Evolutionary conservation across 2,797 vertebrate species (phyloP), one percentile per base, ranked within the genome.

Genomic region (Anableps anableps): DNA sequence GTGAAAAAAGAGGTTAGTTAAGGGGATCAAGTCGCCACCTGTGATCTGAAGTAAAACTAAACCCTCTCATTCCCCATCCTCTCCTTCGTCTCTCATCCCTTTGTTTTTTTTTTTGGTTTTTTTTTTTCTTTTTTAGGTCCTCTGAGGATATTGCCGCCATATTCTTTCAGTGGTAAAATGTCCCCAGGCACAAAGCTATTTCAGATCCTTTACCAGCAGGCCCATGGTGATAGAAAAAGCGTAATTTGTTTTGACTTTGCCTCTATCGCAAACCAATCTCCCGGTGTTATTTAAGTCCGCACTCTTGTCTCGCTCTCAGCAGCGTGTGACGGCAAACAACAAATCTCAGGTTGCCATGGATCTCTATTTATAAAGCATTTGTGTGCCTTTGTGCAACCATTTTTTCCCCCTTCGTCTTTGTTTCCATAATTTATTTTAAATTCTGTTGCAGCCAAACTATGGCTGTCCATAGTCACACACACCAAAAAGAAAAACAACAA

Each of bases 201-300:
- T 94, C 93, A 93, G 92, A 90, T 93, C 91, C 92, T 94, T 94
- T 93, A 94, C 89, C 90, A 83, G 92, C 88, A 84, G 90, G 90
- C 87, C 88, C 85, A 87, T 92, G 86, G 93, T 94, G 93, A 94
- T 91, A 93, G 92, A 93, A 94, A 92, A 93, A 88, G 88, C 90
- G 95, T 95, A 95, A 96, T 95, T 96, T 95, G 92, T 93, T 95
- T 94, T 93, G 94, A 93, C 93, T 93, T 93, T 95, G 91, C 91
- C 88, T 89, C 92, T 94, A 91, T 86, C 92, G 92, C 94, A 94
- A 94, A 94, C 92, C 93, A 94, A 94, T 95, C 90, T 92, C 87
- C 88, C 89, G 70, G 89, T 92, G 92, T 95, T 95, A 95, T 95
- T 95, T 94, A 94, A 94, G 91, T 91, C 89, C 81, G 83, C 34